Base-by-base conservation (phyloP, 1,140 invertebrate species). In the Chelonus insularis region DNA sequence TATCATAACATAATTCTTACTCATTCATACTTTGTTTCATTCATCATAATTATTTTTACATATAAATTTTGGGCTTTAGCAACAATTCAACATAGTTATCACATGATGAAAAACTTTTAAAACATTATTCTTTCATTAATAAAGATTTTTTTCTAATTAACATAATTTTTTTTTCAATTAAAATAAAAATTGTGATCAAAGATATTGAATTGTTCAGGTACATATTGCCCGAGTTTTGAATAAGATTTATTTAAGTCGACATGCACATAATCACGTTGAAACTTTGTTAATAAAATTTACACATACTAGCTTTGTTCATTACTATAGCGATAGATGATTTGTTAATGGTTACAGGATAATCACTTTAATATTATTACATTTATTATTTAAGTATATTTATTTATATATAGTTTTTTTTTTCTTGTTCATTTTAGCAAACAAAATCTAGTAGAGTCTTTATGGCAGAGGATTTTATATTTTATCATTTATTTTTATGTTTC, bases 251-350 rank as follows among this genome's bases (percentile, higher is more conserved):
- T 34, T 34, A n/a, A n/a, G n/a, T n/a, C n/a, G n/a, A n/a, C n/a
- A n/a, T n/a, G n/a, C n/a, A n/a, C n/a, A n/a, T n/a, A n/a, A n/a
- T n/a, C n/a, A n/a, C n/a, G 11, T 7, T 7, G 6, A 34, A 32
- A 34, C 3, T 39, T 59, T 50, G 9, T 45, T 23, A 36, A 59
- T 57, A 58, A 55, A 59, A 37, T 67, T 69, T 61, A 68, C 66
- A 70, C 58, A 62, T 62, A 71, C 64, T 71, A 71, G 59, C 60
- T 56, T 57, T 56, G 32, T 71, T 66, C 63, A 60, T 69, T 67
- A 72, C 63, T n/a, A n/a, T n/a, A n/a, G n/a, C n/a, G n/a, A n/a
- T n/a, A n/a, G n/a, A n/a, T n/a, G n/a, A 67, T 65, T 39, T 62
- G 36, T 58, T 65, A 62, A 58, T 62, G 55, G 57, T 34, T 63